Percentiles rank a stretch among this genome's conserved stretches.
Conservation (phyloP, 2,797 vertebrate species). For the Acipenser oxyrinchus region DNA sequence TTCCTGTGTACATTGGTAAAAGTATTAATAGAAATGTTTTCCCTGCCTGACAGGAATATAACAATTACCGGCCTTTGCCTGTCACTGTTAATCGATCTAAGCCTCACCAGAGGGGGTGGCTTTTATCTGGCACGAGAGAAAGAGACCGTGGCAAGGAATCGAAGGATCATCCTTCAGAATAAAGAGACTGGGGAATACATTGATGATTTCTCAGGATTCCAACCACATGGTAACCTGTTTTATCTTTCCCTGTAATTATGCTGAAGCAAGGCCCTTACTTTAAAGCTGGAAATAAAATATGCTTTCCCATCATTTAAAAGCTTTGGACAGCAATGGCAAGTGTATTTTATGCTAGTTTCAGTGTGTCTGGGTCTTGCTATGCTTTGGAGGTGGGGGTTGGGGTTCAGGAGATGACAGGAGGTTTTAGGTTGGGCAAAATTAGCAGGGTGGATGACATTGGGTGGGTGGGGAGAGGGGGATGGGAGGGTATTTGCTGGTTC, state of each 20-base stretch:
- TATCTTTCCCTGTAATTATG: background rate
- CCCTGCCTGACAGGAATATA: constrained; percentile 13
- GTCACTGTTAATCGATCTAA: constrained; percentile 16
- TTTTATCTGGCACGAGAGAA: constrained; percentile 18
- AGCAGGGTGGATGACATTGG: too few relatives aligned
- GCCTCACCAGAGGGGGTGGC: constrained; percentile 16
- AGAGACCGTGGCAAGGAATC: constrained; percentile 12
- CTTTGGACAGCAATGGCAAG: background rate
- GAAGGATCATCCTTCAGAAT: constrained; percentile 15
- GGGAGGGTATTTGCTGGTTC: too few relatives aligned
- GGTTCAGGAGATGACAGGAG: too few relatives aligned
- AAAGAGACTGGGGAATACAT: constrained; percentile 6
- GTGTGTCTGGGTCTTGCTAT: too few relatives aligned
- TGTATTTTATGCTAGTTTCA: background rate
- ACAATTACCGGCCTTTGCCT: constrained; percentile 17
- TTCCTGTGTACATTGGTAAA: too few relatives aligned
- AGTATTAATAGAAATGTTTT: background rate
- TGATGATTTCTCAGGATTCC: constrained; percentile 13
- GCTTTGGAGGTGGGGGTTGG: too few relatives aligned
- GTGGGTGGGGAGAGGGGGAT: too few relatives aligned
- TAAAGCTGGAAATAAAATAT: background rate
- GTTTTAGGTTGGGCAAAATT: too few relatives aligned
- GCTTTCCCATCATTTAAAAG: background rate
- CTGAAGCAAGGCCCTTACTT: background rate
- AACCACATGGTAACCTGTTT: background rate